Percentiles rank a stretch among this genome's conserved stretches.
Conservation (phyloP, 2,797 vertebrate species). For the Anableps anableps region DNA sequence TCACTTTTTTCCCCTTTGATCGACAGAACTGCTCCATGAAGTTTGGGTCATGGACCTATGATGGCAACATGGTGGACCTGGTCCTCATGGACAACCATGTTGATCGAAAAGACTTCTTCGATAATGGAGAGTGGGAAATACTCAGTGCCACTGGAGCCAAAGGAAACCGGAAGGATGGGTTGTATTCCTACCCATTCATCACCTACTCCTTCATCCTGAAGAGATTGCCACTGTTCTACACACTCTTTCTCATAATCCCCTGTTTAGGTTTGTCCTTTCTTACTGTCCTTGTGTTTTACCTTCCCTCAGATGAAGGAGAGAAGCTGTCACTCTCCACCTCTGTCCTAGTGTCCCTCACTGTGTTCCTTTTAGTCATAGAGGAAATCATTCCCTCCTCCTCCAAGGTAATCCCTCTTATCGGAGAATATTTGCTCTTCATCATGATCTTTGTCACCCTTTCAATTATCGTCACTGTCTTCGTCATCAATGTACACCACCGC, state of each 20-base stretch:
- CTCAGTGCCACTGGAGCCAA: constrained; percentile 89
- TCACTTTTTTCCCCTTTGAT: constrained; percentile 97
- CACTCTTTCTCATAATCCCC: constrained; percentile 95
- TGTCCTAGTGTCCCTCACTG: constrained; percentile 95
- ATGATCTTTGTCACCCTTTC: constrained; percentile 99
- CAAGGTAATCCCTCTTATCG: constrained; percentile 96
- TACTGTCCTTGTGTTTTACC: constrained; percentile 95
- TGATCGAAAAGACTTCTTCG: constrained; percentile 95
- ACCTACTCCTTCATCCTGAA: constrained; percentile 95
- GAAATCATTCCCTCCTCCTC: constrained; percentile 99
- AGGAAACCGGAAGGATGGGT: constrained; percentile 87
- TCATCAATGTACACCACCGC: constrained; percentile 97
- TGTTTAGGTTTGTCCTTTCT: constrained; percentile 95
- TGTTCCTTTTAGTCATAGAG: constrained; percentile 97
- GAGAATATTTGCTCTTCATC: constrained; percentile 96
- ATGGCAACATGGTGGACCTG: constrained; percentile 94
- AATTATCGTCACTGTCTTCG: constrained; percentile 95
- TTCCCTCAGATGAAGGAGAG: constrained; percentile 97
- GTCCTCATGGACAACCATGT: constrained; percentile 90
- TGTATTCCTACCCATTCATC: constrained; percentile 90
- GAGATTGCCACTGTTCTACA: constrained; percentile 94
- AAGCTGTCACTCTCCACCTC: constrained; percentile 96
- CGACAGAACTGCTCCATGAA: constrained; percentile 98
- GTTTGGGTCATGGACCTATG: constrained; percentile 98
- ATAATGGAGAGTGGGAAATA: constrained; percentile 98